Evolutionary conservation across 2,797 vertebrate genomes (phyloP).

Genomic region (Typhlichthys eigenmanni): DNA sequence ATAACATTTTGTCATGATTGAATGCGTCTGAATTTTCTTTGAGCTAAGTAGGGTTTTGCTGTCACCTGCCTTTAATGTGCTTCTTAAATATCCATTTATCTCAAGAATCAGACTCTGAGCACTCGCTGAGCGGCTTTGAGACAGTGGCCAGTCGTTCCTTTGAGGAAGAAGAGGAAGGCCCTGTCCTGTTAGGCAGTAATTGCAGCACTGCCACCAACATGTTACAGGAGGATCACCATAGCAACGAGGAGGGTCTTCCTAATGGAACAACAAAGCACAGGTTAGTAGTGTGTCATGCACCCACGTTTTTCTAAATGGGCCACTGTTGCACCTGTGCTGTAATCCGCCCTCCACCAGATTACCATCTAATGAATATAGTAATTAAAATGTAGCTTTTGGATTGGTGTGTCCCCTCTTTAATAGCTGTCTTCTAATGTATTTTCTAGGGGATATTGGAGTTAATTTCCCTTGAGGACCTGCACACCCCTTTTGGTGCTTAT

Average conservation of each 20-base stretch:
- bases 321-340: conserved; percentile 9
- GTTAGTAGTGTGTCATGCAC: conserved; percentile 70
- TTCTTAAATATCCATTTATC: conserved; percentile 25
- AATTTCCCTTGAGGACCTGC: not conserved
- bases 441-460: not conserved
- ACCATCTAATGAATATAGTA: conserved; percentile 7
- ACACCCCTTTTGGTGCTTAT: conserved; percentile 13
- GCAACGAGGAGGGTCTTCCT: conserved; percentile 77
- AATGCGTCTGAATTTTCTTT: too few species aligned
- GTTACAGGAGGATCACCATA: conserved; percentile 84
- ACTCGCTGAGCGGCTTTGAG: conserved; percentile 89
- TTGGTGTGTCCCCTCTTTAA: not conserved
- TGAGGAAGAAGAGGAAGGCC: conserved; percentile 77
- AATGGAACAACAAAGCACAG: conserved; percentile 90
- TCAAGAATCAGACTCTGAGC: conserved; percentile 89
- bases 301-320: conserved; percentile 20
- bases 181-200: conserved; percentile 70
- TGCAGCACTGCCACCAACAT: conserved; percentile 71
- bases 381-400: conserved; percentile 35
- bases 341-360: conserved; percentile 21
- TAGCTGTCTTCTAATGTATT: not conserved
- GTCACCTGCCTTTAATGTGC: not conserved
- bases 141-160: conserved; percentile 81
- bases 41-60: not conserved
- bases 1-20: too few species aligned